These are phyloP conservation scores for Microchirus variegatus DNA, from an alignment of 2,797 vertebrate species.

Conservation along the genomic window DNA sequence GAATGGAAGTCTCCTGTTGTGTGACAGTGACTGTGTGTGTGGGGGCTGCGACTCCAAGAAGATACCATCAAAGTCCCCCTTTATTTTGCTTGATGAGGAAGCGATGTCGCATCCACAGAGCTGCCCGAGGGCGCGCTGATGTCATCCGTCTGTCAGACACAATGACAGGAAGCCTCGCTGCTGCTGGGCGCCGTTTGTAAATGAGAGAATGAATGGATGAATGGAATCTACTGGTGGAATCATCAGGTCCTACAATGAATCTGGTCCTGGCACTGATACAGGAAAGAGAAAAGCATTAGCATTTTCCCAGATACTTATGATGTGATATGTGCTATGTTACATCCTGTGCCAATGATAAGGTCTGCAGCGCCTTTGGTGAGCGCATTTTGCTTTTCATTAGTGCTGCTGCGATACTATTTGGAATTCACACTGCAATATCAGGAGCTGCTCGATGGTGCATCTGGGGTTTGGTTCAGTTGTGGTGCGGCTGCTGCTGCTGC, in stretches of 20 bases:
- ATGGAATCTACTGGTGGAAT: conserved; percentile 49
- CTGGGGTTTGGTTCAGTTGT: conserved; percentile 17
- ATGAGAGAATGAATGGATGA: conserved; percentile 38
- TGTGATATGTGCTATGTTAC: conserved; percentile 26
- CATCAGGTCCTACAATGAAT: conserved; percentile 58
- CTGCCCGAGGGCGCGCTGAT: conserved; percentile 68
- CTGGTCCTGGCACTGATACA: conserved; percentile 42
- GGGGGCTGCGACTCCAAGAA: conserved; percentile 59
- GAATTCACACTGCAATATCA: conserved; percentile 43
- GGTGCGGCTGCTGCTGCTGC: conserved; percentile 17
- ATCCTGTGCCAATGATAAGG: conserved; percentile 28
- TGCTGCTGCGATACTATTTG: conserved; percentile 25
- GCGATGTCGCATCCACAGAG: conserved; percentile 61
- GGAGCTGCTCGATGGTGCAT: conserved; percentile 8
- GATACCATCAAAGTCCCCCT: conserved; percentile 80
- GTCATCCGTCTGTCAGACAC: conserved; percentile 77
- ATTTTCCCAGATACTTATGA: conserved; percentile 38
- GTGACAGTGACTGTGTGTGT: conserved; percentile 63
- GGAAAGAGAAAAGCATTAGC: conserved; percentile 47
- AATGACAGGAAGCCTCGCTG: conserved; percentile 61
- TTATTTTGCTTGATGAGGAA: conserved; percentile 81
- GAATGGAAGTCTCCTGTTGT: conserved; percentile 74
- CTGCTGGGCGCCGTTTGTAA: conserved; percentile 22
- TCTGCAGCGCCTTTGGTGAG: conserved; percentile 19
- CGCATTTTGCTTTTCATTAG: conserved; percentile 41